Conservation (phyloP, 2,113 vertebrate species). For the Bufo bufo region DNA sequence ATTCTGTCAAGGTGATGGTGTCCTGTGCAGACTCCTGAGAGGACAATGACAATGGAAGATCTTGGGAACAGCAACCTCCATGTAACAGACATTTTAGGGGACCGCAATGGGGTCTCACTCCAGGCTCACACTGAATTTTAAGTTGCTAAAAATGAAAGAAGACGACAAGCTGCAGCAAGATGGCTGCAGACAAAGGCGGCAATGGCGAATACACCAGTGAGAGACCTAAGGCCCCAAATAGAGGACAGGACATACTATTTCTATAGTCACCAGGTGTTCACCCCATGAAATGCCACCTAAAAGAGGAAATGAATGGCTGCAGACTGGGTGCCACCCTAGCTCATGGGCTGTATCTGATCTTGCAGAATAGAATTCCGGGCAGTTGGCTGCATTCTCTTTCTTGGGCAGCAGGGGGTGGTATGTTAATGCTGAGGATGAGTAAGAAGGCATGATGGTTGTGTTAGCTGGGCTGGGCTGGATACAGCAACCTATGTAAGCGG, state of each 20-base stretch:
- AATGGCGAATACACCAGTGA: background rate
- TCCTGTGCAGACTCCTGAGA: too few relatives aligned
- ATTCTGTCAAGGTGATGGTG: too few relatives aligned
- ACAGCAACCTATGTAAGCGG: conserved; percentile 16
- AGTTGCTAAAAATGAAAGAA: background rate
- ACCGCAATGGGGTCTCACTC: background rate
- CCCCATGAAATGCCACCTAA: background rate
- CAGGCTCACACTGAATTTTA: background rate
- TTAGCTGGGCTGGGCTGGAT: conserved; percentile 34
- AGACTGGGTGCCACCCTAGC: too few relatives aligned
- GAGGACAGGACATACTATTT: background rate
- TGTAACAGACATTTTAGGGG: background rate
- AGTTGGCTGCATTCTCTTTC: background rate
- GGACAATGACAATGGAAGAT: too few relatives aligned
- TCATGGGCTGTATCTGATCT: background rate
- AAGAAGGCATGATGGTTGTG: conserved; percentile 38
- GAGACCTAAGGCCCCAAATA: background rate
- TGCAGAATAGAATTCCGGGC: background rate
- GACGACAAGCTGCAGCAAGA: background rate
- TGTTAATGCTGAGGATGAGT: conserved; percentile 21
- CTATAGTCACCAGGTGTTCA: background rate
- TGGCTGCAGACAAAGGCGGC: background rate
- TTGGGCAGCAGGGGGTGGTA: conserved; percentile 32
- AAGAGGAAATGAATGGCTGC: background rate
- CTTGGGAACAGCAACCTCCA: too few relatives aligned